Base-by-base conservation (phyloP, 2,888 invertebrate genomes). In the Galeopsomyia nigrocyanea region DNA sequence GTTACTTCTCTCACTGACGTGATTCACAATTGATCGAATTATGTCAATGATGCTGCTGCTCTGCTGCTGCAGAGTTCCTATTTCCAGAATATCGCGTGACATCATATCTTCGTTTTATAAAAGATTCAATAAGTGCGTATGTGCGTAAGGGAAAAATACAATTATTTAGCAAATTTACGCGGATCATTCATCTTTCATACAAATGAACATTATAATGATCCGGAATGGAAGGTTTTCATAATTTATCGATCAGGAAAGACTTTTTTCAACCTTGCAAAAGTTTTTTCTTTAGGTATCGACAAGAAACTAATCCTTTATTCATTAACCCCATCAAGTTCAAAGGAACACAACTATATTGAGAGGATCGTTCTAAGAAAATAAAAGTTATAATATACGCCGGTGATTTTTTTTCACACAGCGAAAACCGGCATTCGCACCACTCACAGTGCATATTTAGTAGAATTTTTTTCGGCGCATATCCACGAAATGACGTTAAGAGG, bases 271-370 rank as follows among this genome's bases (percentile, higher is more conserved):
- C 55, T 62, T 61, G 62, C 55, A 13, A n/a, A 17, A 9, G 2
- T 68, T 68, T 62, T 68, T 39, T 7, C 7, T 62, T 49, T 19
- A 3, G 26, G n/a, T 10, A 1, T 22, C 6, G n/a, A 5, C 17
- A 68, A 68, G 58, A 68, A 62, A 68, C 26, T 46, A 16, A 62
- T 47, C 47, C 47, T 39, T 56, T 16, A 62, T 61, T 62, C 68
- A 68, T 62, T 49, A 46, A 62, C 2, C 56, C 62, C 31, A n/a
- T n/a, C n/a, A 13, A 47, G 47, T 55, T 49, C 55, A 53, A 60
- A 22, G 17, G 39, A 31, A 19, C 19, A 19, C 14, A 49, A 47
- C 22, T 46, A 39, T 53, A 51, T 58, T 39, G 26, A 26, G 13
- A 39, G 10, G 13, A 3, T 39, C 39, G 5, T 39, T 22, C 19